Conservation (phyloP, 1,140 invertebrate species). For the Zaprionus camerounensis region DNA sequence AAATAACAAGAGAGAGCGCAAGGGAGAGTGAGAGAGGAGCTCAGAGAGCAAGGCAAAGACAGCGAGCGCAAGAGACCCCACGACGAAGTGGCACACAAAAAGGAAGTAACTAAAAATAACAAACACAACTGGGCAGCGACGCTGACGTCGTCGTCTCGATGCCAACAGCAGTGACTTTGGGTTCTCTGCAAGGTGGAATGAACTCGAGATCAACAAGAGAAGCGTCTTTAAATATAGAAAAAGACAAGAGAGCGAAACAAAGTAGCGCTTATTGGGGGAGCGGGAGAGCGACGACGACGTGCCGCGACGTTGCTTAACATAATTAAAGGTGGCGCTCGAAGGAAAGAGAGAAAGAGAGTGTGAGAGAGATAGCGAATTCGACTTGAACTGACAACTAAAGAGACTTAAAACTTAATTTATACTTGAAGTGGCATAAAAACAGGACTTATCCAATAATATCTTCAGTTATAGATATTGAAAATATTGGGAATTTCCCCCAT, state of each 20-base stretch:
- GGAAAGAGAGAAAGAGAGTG: background rate
- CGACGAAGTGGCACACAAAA: conserved; percentile 76
- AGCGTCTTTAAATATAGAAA: conserved; percentile 43
- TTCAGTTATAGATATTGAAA: too few species aligned
- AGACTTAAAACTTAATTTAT: too few species aligned
- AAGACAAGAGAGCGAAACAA: conserved; percentile 32
- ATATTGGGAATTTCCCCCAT: too few species aligned
- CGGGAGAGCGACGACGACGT: background rate
- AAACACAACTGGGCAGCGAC: conserved; percentile 62
- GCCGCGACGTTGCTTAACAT: conserved; percentile 1
- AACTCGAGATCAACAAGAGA: conserved; percentile 65
- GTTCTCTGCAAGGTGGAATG: conserved; percentile 76
- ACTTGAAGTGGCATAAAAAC: too few species aligned
- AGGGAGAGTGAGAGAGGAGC: conserved; percentile 8
- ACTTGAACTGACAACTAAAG: background rate
- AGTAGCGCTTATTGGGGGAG: conserved; percentile 38
- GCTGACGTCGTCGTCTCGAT: conserved; percentile 11
- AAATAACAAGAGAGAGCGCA: conserved; percentile 20
- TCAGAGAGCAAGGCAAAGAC: background rate
- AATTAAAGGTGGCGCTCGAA: conserved; percentile 22
- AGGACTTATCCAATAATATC: background rate
- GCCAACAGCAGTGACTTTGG: conserved; percentile 51
- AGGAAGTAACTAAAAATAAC: conserved; percentile 82
- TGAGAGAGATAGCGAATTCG: background rate
- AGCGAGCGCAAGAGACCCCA: conserved; percentile 18